These are phyloP conservation scores for Acanthosoma haemorrhoidale DNA, from an alignment of 2,888 invertebrate species.

Conservation along the genomic window DNA sequence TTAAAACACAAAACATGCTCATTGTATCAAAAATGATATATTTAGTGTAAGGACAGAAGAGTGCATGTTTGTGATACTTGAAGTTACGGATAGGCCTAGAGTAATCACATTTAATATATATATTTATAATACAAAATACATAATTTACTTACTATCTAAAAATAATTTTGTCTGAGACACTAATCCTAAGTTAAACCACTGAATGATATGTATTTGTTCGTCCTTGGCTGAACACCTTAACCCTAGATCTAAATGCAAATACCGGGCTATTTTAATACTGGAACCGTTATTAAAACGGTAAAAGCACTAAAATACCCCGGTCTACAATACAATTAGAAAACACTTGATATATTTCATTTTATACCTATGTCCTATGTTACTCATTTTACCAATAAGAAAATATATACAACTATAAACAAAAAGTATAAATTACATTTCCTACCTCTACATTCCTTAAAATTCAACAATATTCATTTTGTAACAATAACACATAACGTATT, in stretches of 20 bases:
- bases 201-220: conserved; percentile 41
- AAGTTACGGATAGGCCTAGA: conserved; percentile 23
- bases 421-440: neutral
- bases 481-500: neutral
- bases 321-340: neutral
- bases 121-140: conserved; percentile 7
- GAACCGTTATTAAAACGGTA: neutral
- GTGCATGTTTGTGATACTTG: conserved; percentile 22
- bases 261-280: neutral
- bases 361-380: neutral
- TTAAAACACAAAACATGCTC: neutral
- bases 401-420: conserved; percentile 25
- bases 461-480: conserved; percentile 2
- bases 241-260: conserved; percentile 20
- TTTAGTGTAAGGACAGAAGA: neutral
- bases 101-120: conserved; percentile 15
- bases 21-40: conserved; percentile 17
- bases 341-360: neutral
- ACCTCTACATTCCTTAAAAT: neutral
- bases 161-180: conserved; percentile 17
- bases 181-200: conserved; percentile 31
- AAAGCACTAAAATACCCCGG: conserved; percentile 1
- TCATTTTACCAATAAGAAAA: conserved; percentile 13
- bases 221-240: conserved; percentile 40
- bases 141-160: conserved; percentile 19